These are phyloP conservation scores for Alectura lathami DNA, from an alignment of 2,113 vertebrate genomes.

Conservation along the genomic window DNA sequence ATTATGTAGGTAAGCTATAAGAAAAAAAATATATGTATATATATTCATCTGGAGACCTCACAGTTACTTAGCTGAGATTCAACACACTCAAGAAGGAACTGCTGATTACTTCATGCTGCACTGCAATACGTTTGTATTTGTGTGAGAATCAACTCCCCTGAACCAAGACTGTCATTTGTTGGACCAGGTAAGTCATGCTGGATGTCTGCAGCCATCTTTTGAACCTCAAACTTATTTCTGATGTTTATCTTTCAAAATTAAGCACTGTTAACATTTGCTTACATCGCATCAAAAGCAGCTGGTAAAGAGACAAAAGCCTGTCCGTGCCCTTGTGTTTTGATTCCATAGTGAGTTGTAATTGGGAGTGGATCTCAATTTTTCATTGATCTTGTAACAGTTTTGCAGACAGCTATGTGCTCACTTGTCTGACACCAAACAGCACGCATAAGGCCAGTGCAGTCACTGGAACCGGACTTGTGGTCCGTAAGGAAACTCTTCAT, in stretches of 20 bases:
- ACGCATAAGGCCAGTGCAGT: rapidly evolving
- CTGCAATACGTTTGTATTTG: background rate
- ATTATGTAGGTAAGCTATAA: background rate
- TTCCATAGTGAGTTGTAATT: background rate
- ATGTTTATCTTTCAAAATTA: background rate
- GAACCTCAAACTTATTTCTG: background rate
- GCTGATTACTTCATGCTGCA: background rate
- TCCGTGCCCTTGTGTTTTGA: background rate
- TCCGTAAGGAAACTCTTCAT: background rate
- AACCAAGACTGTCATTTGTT: background rate
- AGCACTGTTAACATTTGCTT: background rate
- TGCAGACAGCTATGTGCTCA: background rate
- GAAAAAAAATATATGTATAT: background rate
- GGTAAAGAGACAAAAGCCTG: background rate
- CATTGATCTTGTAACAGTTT: background rate
- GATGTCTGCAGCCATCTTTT: background rate
- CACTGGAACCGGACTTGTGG: background rate
- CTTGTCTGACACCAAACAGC: background rate
- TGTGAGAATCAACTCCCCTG: background rate
- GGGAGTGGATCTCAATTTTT: background rate
- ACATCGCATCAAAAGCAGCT: background rate
- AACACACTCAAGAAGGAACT: background rate
- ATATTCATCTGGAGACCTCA: background rate
- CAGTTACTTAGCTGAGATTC: background rate
- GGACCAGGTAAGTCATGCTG: background rate